Evolutionary conservation across 2,797 vertebrate genomes (phyloP), one percentile per base, ranked within the genome.

Genomic region (Adrianichthys oophorus): DNA sequence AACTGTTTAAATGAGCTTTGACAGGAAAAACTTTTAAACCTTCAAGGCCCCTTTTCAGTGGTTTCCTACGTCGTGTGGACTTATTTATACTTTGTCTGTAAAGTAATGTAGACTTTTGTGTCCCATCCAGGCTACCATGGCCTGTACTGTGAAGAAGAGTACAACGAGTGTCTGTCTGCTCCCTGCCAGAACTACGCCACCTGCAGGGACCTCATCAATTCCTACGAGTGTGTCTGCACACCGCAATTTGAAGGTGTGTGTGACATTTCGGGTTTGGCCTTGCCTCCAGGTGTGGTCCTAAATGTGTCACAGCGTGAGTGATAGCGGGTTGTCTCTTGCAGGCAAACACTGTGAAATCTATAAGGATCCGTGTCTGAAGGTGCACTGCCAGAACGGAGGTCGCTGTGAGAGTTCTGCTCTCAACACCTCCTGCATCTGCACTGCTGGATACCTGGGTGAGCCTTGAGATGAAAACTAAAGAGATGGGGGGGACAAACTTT

Each of bases 71-170:
- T 12, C 32, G 2, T 12, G 10, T 37, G 10, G 12, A 13, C 10
- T 12, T 37, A 37, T 37, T 37, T 37, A 37, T 3, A 37, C 13
- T 13, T 2, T 37, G 17, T 13, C 40, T 26, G 21, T 41, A 21
- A 41, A 41, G 48, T 13, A n/a, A 16, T 19, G 7, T 37, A 24
- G n/a, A 12, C 14, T 19, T 72, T 4, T 79, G 21, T 83, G 32
- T 80, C 58, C 48, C 48, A 15, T 79, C 19, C 69, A 98, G 97
- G 97, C 67, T 98, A 97, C 91, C 97, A 99, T 0, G 97, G 97
- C 19, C 91, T 98, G 79, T 99, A 98, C 78, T 99, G 97, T 65
- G 97, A 98, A 66, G 97, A 98, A 72, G 97, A 99, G 49, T 95
- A 97, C 72, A 96, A 98, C 0, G 97, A 98, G 82, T 99, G 97